Evolutionary conservation across 2,888 invertebrate genomes (phyloP).

Genomic region (Abrostola tripartita): DNA sequence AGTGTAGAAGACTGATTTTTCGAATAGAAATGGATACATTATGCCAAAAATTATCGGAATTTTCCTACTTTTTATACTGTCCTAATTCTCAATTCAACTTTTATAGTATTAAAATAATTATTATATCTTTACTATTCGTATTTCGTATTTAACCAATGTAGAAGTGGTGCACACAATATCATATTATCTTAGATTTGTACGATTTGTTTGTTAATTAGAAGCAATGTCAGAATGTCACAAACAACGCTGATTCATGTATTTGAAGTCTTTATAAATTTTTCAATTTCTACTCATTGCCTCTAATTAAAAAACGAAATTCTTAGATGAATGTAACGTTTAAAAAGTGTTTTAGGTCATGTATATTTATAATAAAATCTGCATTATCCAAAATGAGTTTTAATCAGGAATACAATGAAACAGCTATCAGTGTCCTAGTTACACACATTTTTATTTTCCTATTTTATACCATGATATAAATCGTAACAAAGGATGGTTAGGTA

Average conservation of each 20-base stretch:
- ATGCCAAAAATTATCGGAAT: slow-evolving; percentile 69
- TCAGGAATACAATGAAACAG: slow-evolving; percentile 75
- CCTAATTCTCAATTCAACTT: slow-evolving; percentile 51
- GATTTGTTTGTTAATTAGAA: slow-evolving; percentile 50
- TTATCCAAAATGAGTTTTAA: slow-evolving; percentile 64
- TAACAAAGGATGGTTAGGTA: slow-evolving; percentile 84
- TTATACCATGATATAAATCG: slow-evolving; percentile 85
- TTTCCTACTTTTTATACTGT: slow-evolving; percentile 62
- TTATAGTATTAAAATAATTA: slow-evolving; percentile 47
- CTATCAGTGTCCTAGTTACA: slow-evolving; percentile 83
- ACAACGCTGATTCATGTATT: slow-evolving; percentile 35
- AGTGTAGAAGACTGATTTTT: slow-evolving; percentile 86
- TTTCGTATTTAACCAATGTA: slow-evolving; percentile 60
- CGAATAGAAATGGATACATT: slow-evolving; percentile 60
- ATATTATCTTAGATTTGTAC: slow-evolving; percentile 52
- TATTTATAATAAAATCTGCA: slow-evolving; percentile 79
- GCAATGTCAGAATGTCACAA: slow-evolving; percentile 37
- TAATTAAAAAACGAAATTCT: slow-evolving; percentile 47
- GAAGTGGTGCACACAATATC: slow-evolving; percentile 68
- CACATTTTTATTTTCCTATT: slow-evolving; percentile 86
- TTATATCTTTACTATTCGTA: slow-evolving; percentile 56
- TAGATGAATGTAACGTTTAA: slow-evolving; percentile 63
- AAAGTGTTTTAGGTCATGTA: slow-evolving; percentile 71
- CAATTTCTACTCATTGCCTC: slow-evolving; percentile 39
- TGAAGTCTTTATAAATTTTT: slow-evolving; percentile 19